Percentiles rank a stretch among this genome's conserved stretches.
phyloP scores from a whole-genome alignment of 1,140 invertebrate species.

The Drosophila funebris region DNA sequence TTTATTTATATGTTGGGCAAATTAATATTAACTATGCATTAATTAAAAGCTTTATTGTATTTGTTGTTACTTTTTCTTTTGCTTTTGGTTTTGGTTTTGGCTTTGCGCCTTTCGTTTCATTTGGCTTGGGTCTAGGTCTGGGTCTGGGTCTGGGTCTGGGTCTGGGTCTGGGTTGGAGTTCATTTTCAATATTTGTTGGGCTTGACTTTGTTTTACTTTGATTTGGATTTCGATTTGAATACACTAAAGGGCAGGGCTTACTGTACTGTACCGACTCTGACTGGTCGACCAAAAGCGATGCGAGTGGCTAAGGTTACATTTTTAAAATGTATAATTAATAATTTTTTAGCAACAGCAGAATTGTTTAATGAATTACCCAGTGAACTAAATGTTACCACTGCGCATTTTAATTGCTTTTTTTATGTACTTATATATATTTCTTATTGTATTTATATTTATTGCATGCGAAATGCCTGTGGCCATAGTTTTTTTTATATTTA shows the following conservation, averaged over 20 bases:
- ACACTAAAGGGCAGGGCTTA: constrained; percentile 16
- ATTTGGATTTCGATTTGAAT: not conserved
- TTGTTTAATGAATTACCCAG: constrained; percentile 1
- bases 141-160: constrained; percentile 20
- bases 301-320: constrained; percentile 30
- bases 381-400: constrained; percentile 23
- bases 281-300: not conserved
- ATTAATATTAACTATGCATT: constrained; percentile 60
- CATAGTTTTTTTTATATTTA: constrained; percentile 1
- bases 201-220: not conserved
- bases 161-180: not conserved
- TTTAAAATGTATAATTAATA: constrained; percentile 23
- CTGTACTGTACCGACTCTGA: too few species aligned
- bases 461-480: constrained; percentile 27
- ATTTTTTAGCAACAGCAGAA: not conserved
- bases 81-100: not conserved
- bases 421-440: not conserved
- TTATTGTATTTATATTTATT: constrained; percentile 7
- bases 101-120: constrained; percentile 35
- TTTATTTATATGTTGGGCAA: constrained; percentile 29
- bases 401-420: constrained; percentile 29
- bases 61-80: constrained; percentile 18
- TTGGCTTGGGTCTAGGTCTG: constrained; percentile 25
- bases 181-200: not conserved
- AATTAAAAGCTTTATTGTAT: constrained; percentile 51